phyloP scores from a whole-genome alignment of 2,888 invertebrate genomes.

The Leptinotarsa rubiginosa region DNA sequence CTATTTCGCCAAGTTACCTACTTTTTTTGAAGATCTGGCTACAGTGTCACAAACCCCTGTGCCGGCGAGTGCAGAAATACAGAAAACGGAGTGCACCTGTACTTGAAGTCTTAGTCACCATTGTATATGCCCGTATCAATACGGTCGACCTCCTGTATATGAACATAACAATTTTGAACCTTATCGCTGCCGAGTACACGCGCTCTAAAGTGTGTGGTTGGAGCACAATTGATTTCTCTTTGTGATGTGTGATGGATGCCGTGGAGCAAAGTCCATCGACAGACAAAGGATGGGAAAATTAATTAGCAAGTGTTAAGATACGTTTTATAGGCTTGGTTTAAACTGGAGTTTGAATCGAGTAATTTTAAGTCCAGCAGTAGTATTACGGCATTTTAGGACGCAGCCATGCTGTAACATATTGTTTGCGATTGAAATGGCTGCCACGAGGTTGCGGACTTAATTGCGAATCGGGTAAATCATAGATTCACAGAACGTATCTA shows the following conservation, averaged over 20 bases:
- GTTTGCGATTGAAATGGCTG: no score
- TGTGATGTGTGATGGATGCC: not conserved
- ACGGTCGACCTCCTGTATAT: not conserved
- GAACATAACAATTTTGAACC: not conserved
- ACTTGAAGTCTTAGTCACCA: slow-evolving; percentile 15
- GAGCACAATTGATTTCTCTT: slow-evolving; percentile 5
- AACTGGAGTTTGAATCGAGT: no score
- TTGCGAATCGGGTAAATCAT: no score
- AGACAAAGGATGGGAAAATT: not conserved
- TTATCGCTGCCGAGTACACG: slow-evolving; percentile 6
- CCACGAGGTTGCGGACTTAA: no score
- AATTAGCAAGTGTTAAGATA: not conserved
- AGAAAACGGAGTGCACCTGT: slow-evolving; percentile 7
- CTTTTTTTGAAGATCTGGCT: not conserved
- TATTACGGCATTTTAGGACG: no score
- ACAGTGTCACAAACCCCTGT: not conserved
- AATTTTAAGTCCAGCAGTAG: no score
- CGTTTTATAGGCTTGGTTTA: no score
- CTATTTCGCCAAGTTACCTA: not conserved
- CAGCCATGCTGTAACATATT: no score
- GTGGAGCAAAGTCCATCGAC: not conserved
- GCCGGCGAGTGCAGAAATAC: not conserved
- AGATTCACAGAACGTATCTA: no score
- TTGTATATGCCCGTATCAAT: not conserved
- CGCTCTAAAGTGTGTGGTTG: not conserved